Base-by-base conservation (phyloP, 2,888 invertebrate genomes). In the Junonia oenone region DNA sequence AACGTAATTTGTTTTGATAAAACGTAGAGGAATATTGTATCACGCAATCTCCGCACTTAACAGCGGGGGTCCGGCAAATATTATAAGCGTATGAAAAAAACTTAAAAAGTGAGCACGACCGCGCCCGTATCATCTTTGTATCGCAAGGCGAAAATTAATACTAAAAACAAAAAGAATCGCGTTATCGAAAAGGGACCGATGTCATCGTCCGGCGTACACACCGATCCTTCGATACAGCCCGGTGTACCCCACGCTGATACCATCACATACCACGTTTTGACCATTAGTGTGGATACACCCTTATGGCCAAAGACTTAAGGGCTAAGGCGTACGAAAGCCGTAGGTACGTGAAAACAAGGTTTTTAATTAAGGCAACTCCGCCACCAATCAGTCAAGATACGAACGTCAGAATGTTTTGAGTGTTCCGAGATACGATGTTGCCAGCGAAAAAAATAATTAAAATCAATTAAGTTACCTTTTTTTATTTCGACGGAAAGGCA, bases 71-170 rank as follows among this genome's bases (percentile, higher is more conserved):
- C 45, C 45, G 43, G 51, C 33, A 49, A 51, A 53, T 61, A 58
- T 59, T 56, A 56, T 51, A 37, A 61, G 46, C 38, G 26, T 40
- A 43, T 48, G 48, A 37, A 58, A 64, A 60, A 62, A 63, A 61
- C 48, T 14, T 56, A 63, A 56, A 63, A 64, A 53, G 50, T 45
- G 26, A 51, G 61, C 65, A 66, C 62, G 66, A 64, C 63, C 50
- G 59, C 61, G 57, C 59, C 63, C 52, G 65, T 72, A 75, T 75
- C 73, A 70, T 67, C 65, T 68, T 67, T 64, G 68, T 75, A 83
- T 83, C 80, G 76, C 74, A 57, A 70, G 72, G 77, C 75, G 82
- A 83, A 86, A 86, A 81, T 79, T 79, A 83, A 85, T 82, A 83
- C 79, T 65, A 63, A 71, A 76, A 78, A 76, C 71, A 75, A 81